Conservation (phyloP, 1,140 invertebrate species). For the Drosophila mayri region DNA sequence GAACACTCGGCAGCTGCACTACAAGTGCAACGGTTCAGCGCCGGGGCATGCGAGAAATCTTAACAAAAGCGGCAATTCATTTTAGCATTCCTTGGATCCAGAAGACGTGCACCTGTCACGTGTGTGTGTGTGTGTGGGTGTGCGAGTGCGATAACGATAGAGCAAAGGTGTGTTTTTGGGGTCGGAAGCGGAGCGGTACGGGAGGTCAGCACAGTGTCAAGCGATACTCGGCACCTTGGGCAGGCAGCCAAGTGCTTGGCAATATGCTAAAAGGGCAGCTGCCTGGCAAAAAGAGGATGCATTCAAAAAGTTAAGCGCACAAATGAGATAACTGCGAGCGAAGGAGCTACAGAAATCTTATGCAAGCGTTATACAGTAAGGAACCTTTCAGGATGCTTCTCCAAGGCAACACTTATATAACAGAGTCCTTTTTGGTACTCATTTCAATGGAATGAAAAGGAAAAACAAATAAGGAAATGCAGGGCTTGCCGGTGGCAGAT, state of each 20-base stretch:
- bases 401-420: constrained; percentile 1
- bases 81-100: constrained; percentile 74
- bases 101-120: constrained; percentile 74
- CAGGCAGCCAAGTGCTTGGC: constrained; percentile 51
- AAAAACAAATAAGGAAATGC: neutral
- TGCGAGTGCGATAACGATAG: constrained; percentile 7
- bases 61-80: constrained; percentile 81
- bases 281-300: constrained; percentile 28
- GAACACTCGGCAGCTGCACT: constrained; percentile 33
- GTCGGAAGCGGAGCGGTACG: constrained; percentile 17
- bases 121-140: constrained; percentile 40
- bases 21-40: constrained; percentile 20
- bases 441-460: constrained; percentile 1
- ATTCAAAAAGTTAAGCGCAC: constrained; percentile 49
- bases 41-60: constrained; percentile 73
- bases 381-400: constrained; percentile 4
- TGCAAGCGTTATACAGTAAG: constrained; percentile 8
- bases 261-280: constrained; percentile 51
- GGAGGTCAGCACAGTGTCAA: constrained; percentile 41
- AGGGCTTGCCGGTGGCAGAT: neutral
- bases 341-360: constrained; percentile 10
- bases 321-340: constrained; percentile 47
- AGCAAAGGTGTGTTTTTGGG: constrained; percentile 32
- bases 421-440: neutral
- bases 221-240: constrained; percentile 45